Conservation (phyloP, 2,113 vertebrate genomes). For the Gymnocephalus cernua region DNA sequence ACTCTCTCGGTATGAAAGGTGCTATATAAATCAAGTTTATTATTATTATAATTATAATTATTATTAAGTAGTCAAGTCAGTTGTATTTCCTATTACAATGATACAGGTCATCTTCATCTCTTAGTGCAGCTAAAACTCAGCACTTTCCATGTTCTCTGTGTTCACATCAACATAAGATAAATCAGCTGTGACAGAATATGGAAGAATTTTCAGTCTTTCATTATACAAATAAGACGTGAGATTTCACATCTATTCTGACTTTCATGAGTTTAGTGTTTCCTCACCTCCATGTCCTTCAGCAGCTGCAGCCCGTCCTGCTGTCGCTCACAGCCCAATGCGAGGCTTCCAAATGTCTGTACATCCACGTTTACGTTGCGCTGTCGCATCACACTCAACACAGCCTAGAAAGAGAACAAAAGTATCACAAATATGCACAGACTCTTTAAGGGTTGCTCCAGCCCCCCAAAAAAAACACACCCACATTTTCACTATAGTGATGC, state of each 20-base stretch:
- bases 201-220: neutral
- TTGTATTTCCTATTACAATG: neutral
- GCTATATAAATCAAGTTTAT: too few species aligned
- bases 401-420: constrained; percentile 74
- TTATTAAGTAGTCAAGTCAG: too few species aligned
- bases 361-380: constrained; percentile 84
- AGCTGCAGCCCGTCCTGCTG: constrained; percentile 88
- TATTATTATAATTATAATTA: too few species aligned
- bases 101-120: neutral
- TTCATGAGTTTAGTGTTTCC: neutral
- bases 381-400: constrained; percentile 84
- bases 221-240: neutral
- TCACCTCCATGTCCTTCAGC: constrained; percentile 92
- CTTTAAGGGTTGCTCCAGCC: neutral
- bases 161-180: neutral
- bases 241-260: neutral
- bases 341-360: constrained; percentile 89
- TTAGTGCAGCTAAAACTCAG: neutral
- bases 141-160: neutral
- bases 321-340: constrained; percentile 89
- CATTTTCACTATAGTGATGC: neutral
- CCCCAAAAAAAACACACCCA: too few species aligned
- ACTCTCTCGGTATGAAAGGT: too few species aligned
- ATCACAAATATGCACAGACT: neutral
- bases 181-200: neutral